Evolutionary conservation across 2,113 vertebrate genomes (phyloP).

Genomic region (Corythornis madagascariensis): DNA sequence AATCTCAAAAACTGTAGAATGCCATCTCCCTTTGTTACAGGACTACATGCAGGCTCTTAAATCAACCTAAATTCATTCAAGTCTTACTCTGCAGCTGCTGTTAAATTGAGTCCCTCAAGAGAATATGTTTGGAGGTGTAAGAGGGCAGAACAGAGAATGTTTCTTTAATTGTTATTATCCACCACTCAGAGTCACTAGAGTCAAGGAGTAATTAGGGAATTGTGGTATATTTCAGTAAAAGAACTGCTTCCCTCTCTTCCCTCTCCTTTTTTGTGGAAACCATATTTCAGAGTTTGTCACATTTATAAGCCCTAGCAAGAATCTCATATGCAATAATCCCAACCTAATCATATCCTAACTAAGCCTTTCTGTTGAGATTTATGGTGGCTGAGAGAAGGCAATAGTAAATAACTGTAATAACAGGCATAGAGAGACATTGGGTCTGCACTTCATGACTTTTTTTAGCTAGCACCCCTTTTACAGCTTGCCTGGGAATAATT

Average conservation of each 20-base stretch:
- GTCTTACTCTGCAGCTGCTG: constrained; percentile 34
- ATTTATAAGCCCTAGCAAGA: constrained; percentile 23
- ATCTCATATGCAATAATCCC: constrained; percentile 26
- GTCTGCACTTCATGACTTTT: neutral
- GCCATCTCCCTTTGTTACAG: neutral
- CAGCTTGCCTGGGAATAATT: constrained; percentile 3
- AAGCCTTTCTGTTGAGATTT: constrained; percentile 43
- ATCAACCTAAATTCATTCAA: constrained; percentile 44
- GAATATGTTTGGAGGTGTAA: constrained; percentile 28
- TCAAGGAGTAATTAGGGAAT: constrained; percentile 52
- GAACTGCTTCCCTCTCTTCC: neutral
- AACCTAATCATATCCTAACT: constrained; percentile 36
- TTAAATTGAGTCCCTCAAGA: constrained; percentile 40
- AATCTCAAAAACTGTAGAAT: neutral
- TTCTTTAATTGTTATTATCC: constrained; percentile 57
- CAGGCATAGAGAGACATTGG: neutral
- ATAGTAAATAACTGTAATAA: constrained; percentile 7
- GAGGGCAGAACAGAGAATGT: constrained; percentile 35
- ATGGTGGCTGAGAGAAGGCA: neutral
- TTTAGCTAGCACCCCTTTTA: neutral
- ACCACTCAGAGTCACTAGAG: constrained; percentile 13
- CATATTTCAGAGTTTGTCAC: constrained; percentile 3
- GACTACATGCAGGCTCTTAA: neutral
- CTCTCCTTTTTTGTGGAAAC: neutral
- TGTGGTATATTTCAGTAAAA: constrained; percentile 16